Percentiles rank a stretch among this genome's conserved stretches.
Conservation (phyloP, 1,140 invertebrate genomes). For the Aphelenchoides avenae region DNA sequence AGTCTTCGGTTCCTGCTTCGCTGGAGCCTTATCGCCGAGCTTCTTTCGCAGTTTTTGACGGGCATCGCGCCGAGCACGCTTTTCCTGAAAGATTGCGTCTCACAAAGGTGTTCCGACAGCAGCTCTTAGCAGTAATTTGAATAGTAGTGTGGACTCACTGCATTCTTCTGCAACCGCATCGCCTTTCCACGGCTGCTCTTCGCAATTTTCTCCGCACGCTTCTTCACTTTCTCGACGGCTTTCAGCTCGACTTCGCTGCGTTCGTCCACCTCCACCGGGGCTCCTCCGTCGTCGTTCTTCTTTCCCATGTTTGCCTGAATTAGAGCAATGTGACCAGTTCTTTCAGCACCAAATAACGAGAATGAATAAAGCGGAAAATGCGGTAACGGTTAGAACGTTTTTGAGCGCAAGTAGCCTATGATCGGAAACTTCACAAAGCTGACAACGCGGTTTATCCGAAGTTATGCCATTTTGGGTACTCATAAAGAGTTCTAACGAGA, state of each 20-base stretch:
- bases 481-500: no score
- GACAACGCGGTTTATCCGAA: no score
- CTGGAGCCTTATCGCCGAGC: constrained; percentile 57
- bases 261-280: neutral
- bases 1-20: constrained; percentile 78
- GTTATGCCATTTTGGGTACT: no score
- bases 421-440: no score
- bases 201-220: neutral
- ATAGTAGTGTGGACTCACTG: constrained; percentile 1
- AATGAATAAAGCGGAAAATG: no score
- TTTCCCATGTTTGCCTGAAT: no score
- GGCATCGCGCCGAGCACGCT: constrained; percentile 51
- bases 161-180: neutral
- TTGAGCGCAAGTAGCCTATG: no score
- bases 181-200: neutral
- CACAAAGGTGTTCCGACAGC: no score
- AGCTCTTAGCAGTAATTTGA: neutral
- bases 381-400: no score
- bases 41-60: constrained; percentile 50
- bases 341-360: no score
- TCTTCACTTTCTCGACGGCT: neutral
- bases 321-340: no score
- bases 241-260: neutral
- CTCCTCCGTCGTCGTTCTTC: neutral
- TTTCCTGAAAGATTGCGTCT: constrained; percentile 51